Conservation (phyloP, 2,113 vertebrate species). For the Microtus montanus region DNA sequence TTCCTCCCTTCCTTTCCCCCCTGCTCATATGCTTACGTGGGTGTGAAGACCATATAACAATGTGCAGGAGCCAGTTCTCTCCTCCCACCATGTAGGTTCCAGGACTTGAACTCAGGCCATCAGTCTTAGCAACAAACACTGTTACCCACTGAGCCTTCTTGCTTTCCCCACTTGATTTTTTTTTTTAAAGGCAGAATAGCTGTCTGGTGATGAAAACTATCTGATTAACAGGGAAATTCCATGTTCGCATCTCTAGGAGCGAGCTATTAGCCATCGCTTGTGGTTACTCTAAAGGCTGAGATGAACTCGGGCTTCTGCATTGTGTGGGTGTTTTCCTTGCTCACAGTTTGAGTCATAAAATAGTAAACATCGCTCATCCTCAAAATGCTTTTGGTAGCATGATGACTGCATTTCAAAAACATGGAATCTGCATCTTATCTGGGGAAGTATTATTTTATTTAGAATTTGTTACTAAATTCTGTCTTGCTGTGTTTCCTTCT, state of each 20-base stretch:
- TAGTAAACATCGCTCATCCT: conserved; percentile 51
- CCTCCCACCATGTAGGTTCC: not conserved
- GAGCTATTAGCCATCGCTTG: not conserved
- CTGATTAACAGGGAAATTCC: not conserved
- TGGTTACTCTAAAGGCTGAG: conserved; percentile 31
- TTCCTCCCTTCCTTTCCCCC: too few species aligned
- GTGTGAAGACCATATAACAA: not conserved
- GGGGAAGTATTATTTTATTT: conserved; percentile 65
- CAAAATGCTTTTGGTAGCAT: conserved; percentile 53
- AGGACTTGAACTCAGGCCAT: not conserved
- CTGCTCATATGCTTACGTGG: too few species aligned
- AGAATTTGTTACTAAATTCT: conserved; percentile 61
- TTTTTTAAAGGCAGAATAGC: not conserved
- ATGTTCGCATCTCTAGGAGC: not conserved
- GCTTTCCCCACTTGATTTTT: not conserved
- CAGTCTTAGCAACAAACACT: not conserved
- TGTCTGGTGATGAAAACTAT: not conserved
- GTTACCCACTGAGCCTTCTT: not conserved
- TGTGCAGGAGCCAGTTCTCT: not conserved
- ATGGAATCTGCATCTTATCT: conserved; percentile 35
- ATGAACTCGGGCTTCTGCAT: conserved; percentile 30
- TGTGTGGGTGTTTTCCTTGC: conserved; percentile 63
- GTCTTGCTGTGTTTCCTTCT: conserved; percentile 44
- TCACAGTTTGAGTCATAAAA: conserved; percentile 52
- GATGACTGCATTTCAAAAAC: conserved; percentile 54